A percentile compares a stretch with the other conserved stretches of the same genome.
These are phyloP conservation scores for Parelbella ahira DNA, from an alignment of 2,888 invertebrate species.

Conservation along the genomic window DNA sequence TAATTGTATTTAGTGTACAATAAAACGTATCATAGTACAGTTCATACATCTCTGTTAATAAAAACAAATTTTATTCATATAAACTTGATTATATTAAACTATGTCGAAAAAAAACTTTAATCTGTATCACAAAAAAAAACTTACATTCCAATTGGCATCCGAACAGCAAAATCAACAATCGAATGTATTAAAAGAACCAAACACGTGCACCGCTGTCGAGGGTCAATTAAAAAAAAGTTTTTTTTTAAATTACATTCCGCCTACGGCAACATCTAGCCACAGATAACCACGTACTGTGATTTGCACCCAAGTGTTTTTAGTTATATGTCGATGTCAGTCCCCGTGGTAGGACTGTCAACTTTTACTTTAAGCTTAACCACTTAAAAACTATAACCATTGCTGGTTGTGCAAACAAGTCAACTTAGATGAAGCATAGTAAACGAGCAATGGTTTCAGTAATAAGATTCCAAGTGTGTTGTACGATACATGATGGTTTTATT, in stretches of 20 bases:
- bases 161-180: conserved; percentile 2
- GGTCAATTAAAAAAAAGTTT: conserved; percentile 3
- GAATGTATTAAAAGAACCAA: conserved; percentile 6
- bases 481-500: not conserved
- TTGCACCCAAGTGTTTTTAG: conserved; percentile 10
- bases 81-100: no score
- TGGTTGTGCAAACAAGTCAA: not conserved
- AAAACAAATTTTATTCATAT: no score
- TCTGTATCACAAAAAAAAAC: no score
- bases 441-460: conserved; percentile 6
- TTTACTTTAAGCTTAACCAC: conserved; percentile 20
- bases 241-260: conserved; percentile 13
- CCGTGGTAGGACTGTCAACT: conserved; percentile 21
- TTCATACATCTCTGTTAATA: no score
- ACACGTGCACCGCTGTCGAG: conserved; percentile 9
- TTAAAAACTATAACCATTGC: conserved; percentile 1
- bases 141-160: conserved; percentile 21
- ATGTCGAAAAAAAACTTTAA: no score
- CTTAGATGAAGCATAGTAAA: conserved; percentile 2
- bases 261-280: conserved; percentile 15
- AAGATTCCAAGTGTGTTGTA: not conserved
- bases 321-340: conserved; percentile 18
- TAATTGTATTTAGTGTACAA: no score
- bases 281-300: conserved; percentile 17
- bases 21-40: no score